Evolutionary conservation across 2,113 vertebrate species (phyloP).

Genomic region (Cygnus atratus): DNA sequence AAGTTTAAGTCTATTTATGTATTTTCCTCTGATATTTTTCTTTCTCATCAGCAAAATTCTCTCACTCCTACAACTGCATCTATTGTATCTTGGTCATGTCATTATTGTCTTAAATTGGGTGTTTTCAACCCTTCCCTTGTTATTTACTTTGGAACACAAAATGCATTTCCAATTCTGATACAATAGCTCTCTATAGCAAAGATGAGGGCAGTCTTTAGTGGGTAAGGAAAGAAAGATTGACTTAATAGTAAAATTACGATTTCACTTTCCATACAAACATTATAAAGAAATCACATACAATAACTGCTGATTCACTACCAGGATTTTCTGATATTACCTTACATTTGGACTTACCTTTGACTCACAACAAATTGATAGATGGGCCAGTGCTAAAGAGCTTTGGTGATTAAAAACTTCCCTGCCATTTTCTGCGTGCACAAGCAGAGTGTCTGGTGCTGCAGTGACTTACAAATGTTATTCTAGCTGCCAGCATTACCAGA

Average conservation of each 20-base stretch:
- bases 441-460: neutral
- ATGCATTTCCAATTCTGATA: neutral
- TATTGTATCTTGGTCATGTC: neutral
- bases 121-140: neutral
- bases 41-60: neutral
- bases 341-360: neutral
- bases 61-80: neutral
- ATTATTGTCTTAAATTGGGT: neutral
- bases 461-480: neutral
- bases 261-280: neutral
- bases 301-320: neutral
- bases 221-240: neutral
- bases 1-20: neutral
- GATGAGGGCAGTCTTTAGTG: neutral
- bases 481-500: neutral
- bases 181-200: neutral
- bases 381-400: neutral
- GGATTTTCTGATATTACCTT: neutral
- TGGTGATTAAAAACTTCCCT: neutral
- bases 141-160: conserved; percentile 16
- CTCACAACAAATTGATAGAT: neutral
- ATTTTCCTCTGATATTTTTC: neutral
- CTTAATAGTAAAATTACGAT: neutral
- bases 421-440: neutral
- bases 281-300: neutral